Evolutionary conservation across 1,140 invertebrate species (phyloP), one percentile per base, ranked within the genome.

Genomic region (Drosophila lini): DNA sequence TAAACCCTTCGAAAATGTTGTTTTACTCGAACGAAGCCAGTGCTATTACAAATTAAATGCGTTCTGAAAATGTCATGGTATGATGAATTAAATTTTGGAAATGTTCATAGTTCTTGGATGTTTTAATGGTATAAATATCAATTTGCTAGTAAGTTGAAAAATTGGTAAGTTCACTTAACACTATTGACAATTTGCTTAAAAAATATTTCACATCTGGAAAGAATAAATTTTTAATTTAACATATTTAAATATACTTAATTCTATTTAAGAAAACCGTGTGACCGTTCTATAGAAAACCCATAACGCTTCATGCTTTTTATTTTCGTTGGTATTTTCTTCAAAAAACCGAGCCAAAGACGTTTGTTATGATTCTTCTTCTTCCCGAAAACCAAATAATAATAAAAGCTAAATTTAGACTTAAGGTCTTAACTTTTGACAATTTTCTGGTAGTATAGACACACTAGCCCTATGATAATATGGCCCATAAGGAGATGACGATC

Each of bases 401-500:
- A 16, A 11, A 3, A 16, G 5, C n/a, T 9, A 32, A 15, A 15
- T 25, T 31, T 16, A 7, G 28, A 16, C 15, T 25, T 47, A 31
- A 10, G 10, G n/a, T n/a, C n/a, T 11, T 11, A 11, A 1, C 32
- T 16, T 2, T 31, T 16, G 15, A 31, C n/a, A 0, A 11, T 48
- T 48, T 48, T 28, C 1, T 10, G 7, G 13, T 48, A 1, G 19
- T 19, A 19, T 19, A 19, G 19, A 19, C 19, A 19, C 19, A 19
- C 19, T 19, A 19, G 19, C 19, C 19, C 28, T 19, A 7, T 10
- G 3, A 11, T 16, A 50, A 13, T 3, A 50, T 50, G 48, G n/a
- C 48, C 59, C 78, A 25, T 34, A 52, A 38, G 65, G 28, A 50
- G 48, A 11, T 64, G 8, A 68, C 55, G 3, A 77, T 55, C 11